Evolutionary conservation across 2,113 vertebrate species (phyloP).

Genomic region (Phoxinus phoxinus): DNA sequence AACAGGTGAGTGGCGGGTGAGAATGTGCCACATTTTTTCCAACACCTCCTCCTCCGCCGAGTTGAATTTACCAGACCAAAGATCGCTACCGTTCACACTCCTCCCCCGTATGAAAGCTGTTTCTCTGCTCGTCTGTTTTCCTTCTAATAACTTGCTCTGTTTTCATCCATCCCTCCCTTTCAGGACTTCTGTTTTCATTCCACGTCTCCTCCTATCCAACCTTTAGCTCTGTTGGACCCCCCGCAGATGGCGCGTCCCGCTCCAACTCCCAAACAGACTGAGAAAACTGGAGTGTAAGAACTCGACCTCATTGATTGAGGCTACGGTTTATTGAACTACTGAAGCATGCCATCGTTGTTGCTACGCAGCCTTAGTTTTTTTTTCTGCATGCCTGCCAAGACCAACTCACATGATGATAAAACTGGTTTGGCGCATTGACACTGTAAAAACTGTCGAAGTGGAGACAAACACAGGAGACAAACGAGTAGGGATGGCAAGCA

Average conservation of each 20-base stretch:
- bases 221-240: not conserved
- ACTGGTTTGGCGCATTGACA: not conserved
- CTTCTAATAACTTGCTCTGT: not conserved
- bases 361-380: conserved; percentile 44
- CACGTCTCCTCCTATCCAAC: not conserved
- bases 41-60: conserved; percentile 56
- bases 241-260: not conserved
- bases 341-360: conserved; percentile 49
- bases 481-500: not conserved
- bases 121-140: conserved; percentile 26
- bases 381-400: not conserved
- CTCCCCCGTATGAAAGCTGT: conserved; percentile 29
- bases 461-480: not conserved
- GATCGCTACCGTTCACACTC: conserved; percentile 2
- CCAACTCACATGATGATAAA: conserved; percentile 21
- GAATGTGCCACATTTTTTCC: conserved; percentile 59
- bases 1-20: conserved; percentile 56
- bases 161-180: conserved; percentile 8
- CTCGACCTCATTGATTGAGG: conserved; percentile 57
- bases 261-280: conserved; percentile 41
- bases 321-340: conserved; percentile 55
- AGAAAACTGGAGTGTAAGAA: conserved; percentile 40
- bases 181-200: conserved; percentile 20
- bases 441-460: not conserved
- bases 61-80: conserved; percentile 25